A percentile compares a stretch with the other conserved stretches of the same genome.
phyloP scores from a whole-genome alignment of 2,113 vertebrate genomes.

The Thamnophis sirtalis region DNA sequence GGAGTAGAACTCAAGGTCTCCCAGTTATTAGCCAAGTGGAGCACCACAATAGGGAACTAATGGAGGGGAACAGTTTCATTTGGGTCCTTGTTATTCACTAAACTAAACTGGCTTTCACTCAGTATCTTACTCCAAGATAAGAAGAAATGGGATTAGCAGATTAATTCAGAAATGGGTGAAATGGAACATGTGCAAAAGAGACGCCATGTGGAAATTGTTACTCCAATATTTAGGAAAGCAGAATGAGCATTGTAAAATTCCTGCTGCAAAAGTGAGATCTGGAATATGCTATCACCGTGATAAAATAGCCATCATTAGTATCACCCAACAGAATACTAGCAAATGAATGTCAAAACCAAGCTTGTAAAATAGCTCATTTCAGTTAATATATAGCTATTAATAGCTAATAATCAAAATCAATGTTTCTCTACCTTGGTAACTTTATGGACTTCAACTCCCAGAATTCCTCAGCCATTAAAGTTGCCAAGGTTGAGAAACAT shows the following conservation, averaged over 20 bases:
- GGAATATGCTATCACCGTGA: too few relatives aligned
- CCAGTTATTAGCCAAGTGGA: too few relatives aligned
- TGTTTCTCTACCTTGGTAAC: neutral
- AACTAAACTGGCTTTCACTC: too few relatives aligned
- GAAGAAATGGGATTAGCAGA: neutral
- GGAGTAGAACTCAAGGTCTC: too few relatives aligned
- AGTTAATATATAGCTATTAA: neutral
- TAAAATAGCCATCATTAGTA: neutral
- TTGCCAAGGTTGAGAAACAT: neutral
- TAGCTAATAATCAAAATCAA: neutral
- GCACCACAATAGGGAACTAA: neutral
- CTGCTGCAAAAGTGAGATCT: neutral
- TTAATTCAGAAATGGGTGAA: neutral
- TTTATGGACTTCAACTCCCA: neutral
- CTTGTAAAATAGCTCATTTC: neutral
- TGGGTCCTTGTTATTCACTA: neutral
- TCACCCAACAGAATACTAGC: neutral
- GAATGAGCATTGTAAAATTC: neutral
- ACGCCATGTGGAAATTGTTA: neutral
- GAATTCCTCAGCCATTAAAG: neutral
- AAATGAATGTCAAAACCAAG: neutral
- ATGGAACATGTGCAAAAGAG: neutral
- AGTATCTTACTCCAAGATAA: too few relatives aligned
- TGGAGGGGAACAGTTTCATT: neutral
- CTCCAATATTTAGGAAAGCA: neutral